Evolutionary conservation across 2,888 invertebrate species (phyloP).

Genomic region (Unio delphinus): DNA sequence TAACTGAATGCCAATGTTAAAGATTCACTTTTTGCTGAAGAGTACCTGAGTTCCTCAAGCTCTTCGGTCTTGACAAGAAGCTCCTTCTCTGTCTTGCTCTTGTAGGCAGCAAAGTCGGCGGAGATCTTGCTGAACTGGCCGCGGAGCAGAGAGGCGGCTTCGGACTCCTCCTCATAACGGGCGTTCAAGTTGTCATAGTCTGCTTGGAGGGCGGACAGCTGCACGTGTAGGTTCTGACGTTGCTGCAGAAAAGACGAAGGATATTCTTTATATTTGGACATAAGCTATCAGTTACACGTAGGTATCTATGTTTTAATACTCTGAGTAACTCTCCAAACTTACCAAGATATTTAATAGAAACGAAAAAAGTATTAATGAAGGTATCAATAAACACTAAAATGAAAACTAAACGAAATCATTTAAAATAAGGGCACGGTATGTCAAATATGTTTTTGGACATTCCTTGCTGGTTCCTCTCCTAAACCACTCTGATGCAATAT

Average conservation of each 20-base stretch:
- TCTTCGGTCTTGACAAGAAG: constrained; percentile 94
- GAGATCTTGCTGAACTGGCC: constrained; percentile 95
- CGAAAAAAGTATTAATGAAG: too few species aligned
- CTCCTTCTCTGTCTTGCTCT: constrained; percentile 96
- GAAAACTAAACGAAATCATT: too few species aligned
- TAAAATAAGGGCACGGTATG: too few species aligned
- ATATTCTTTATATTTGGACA: not conserved
- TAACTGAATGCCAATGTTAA: too few species aligned
- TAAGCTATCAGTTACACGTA: too few species aligned
- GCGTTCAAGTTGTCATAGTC: constrained; percentile 79
- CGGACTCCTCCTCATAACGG: constrained; percentile 97
- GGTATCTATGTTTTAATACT: too few species aligned
- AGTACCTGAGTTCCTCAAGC: constrained; percentile 78
- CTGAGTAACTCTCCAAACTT: too few species aligned
- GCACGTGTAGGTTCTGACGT: constrained; percentile 66
- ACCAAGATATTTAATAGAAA: too few species aligned
- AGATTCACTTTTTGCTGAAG: not conserved
- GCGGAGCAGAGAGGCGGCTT: constrained; percentile 96
- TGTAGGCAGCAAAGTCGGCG: constrained; percentile 87
- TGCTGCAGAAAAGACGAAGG: constrained; percentile 47
- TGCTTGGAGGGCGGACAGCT: constrained; percentile 64
- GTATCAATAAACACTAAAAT: too few species aligned
- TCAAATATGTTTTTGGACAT: too few species aligned
- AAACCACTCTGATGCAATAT: too few species aligned
- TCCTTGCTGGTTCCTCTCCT: too few species aligned